Evolutionary conservation across 2,888 invertebrate species (phyloP).

Genomic region (Eustalomyia histrio): DNA sequence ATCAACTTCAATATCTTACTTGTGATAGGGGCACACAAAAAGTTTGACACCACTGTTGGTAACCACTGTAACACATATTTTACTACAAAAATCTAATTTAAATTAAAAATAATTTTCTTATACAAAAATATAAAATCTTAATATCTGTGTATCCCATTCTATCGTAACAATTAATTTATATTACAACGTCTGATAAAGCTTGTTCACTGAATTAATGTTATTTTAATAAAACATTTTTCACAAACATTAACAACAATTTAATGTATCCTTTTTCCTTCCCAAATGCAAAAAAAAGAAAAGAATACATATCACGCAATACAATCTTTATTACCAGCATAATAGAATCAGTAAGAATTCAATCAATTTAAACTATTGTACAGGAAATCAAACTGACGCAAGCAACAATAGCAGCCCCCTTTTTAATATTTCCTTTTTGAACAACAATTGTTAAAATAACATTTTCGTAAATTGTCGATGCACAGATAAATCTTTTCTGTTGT

Average conservation of each 20-base stretch:
- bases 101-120: no score
- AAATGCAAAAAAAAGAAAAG: conserved; percentile 11
- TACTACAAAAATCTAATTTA: no score
- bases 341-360: conserved; percentile 58
- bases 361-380: conserved; percentile 42
- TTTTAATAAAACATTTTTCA: conserved; percentile 56
- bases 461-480: conserved; percentile 41
- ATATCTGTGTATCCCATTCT: no score
- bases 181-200: neutral
- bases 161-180: no score
- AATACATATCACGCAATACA: conserved; percentile 63
- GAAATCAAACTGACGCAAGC: conserved; percentile 35
- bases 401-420: conserved; percentile 46
- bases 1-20: no score
- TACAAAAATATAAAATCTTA: no score
- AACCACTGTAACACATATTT: no score
- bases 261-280: conserved; percentile 40
- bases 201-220: conserved; percentile 18
- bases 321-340: conserved; percentile 61
- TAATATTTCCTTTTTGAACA: conserved; percentile 53
- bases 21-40: no score
- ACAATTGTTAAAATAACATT: conserved; percentile 36
- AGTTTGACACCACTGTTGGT: no score
- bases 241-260: conserved; percentile 55
- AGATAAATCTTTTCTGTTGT: conserved; percentile 49